Evolutionary conservation across 2,797 vertebrate species (phyloP), one percentile per base, ranked within the genome.

Genomic region (Odontamblyopus lacepedii): DNA sequence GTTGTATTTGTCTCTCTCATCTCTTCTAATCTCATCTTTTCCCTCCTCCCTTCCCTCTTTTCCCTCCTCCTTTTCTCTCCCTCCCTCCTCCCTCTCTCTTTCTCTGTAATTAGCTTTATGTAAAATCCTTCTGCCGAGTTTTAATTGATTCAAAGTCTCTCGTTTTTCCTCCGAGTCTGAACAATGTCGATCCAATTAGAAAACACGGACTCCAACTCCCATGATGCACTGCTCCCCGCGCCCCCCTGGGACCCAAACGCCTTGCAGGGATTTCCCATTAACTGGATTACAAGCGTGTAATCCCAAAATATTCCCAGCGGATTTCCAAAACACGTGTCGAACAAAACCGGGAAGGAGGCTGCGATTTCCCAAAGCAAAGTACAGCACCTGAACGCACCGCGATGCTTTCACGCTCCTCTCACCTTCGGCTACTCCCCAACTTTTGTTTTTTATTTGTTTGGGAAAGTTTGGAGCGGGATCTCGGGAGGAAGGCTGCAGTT

Each of bases 241-340:
- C 19, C 32, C 61, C 32, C 7, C 13, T n/a, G 93, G 72, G 92
- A 94, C 94, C 27, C 27, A 1, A 3, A 30, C 16, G 94, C 79
- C 94, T 96, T 95, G 95, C 94, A 96, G 94, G 95, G 93, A 72
- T 95, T 95, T 93, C 88, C 94, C 95, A 95, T 96, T 96, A 96
- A 96, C 94, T 87, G 93, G 96, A 97, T 98, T 96, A 97, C 95
- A 95, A 91, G 93, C 93, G 92, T 96, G 95, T 96, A 97, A 97
- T 97, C 95, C 94, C 88, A 90, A 83, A 35, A 35, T 78, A 90
- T 84, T 96, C 96, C 95, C 96, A 90, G 88, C 89, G 94, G 96
- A 95, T 91, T 88, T 90, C 88, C 80, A 78, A 87, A 88, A 86
- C 92, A 90, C 85, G 87, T 93, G 94, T 92, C 84, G 73, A 74